Base-by-base conservation (phyloP, 2,113 vertebrate species). In the Toxotes jaculatrix region DNA sequence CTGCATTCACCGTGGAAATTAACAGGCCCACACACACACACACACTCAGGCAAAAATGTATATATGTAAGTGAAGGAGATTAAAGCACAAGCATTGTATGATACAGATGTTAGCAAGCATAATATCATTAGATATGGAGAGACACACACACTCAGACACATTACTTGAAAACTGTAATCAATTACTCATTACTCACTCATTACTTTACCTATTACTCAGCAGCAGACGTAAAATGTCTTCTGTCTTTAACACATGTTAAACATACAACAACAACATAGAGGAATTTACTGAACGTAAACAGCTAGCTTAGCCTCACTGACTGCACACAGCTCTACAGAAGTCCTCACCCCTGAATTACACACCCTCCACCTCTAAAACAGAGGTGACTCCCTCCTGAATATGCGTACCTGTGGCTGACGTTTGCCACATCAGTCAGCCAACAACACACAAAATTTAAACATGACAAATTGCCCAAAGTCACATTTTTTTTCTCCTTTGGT, bases 41-140 rank as follows among this genome's bases (percentile, higher is more conserved):
- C 70, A 74, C 32, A 77, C n/a, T n/a, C 34, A 38, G n/a, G 27
- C 14, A 23, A 40, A 32, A 64, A 72, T 77, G 59, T 80, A 68
- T 34, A 72, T 69, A 78, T 81, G 45, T 74, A 77, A 86, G 67
- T 72, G 69, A 72, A 60, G 9, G 64, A 72, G 56, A 67, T 86
- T 84, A 87, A 81, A 76, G 32, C 43, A 31, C 67, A 53, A 31
- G 80, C 75, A 86, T 87, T 85, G 89, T 73, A 38, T 76, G 79
- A 79, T 72, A 69, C 76, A 82, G 75, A 77, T 78, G 73, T 84
- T 79, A 80, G 75, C 67, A 74, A 84, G 79, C 67, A 83, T 77
- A 73, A 87, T 76, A 60, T 8, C 65, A 83, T 85, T 77, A 72
- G 16, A 72, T 36, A 16, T 66, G 67, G 64, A 65, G 32, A 51